Evolutionary conservation across 2,888 invertebrate genomes (phyloP), one percentile per base, ranked within the genome.

Genomic region (Argyresthia goedartella): DNA sequence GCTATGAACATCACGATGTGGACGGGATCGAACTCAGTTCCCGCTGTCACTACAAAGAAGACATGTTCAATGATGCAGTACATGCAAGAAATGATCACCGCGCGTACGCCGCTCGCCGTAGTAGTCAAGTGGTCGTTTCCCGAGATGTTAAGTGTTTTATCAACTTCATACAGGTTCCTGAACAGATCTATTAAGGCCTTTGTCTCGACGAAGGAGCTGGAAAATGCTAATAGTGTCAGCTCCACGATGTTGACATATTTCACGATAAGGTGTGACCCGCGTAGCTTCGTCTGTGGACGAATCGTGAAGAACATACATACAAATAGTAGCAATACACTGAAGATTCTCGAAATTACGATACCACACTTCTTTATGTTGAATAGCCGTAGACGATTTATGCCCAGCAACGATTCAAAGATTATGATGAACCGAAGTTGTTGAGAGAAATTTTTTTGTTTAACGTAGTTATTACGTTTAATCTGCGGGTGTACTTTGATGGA

Each of bases 131-230:
- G 34, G 6, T 66, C 56, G 36, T 74, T 61, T 46, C 67, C 62
- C 41, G 57, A 57, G 16, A 81, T 69, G 16, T 76, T 73, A 10
- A 81, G 55, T 1, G 55, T 57, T n/a, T 65, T 59, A 54, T 81
- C 80, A 36, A 77, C 74, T 1, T 54, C 57, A 33, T 60, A 60
- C 0, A 81, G 52, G 44, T 72, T 66, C 25, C 60, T 54, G 13
- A 77, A 67, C 1, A 75, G 65, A 0, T 59, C 63, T 7, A 53
- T 50, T 1, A 74, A 53, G n/a, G 63, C 65, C 4, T 56, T 63
- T 47, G 66, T 71, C 8, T 64, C 63, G 0, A 67, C 51, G 1
- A 69, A 54, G 11, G 69, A 50, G 1, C 71, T 63, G 8, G 60
- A 59, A 0, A 65, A 16, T 0, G 70, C 59, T 7, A 81, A 59